Evolutionary conservation across 2,888 invertebrate species (phyloP), one percentile per base, ranked within the genome.

Genomic region (Eristalis intricaria): DNA sequence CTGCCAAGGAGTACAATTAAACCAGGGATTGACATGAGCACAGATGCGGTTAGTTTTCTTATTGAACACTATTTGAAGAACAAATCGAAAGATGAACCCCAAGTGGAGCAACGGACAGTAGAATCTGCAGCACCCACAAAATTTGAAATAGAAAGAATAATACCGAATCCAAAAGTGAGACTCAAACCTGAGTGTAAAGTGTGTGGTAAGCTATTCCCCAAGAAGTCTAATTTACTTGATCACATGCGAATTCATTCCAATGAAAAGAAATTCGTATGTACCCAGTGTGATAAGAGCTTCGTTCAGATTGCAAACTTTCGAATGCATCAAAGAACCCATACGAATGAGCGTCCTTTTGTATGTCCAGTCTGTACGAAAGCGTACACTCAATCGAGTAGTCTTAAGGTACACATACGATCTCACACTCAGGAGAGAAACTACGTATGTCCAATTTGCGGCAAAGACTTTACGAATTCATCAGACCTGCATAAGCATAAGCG

Each of bases 361-460:
- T 90, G 90, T 64, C 29, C 76, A 0, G 26, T 89, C 0, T 90
- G 90, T 56, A 4, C 23, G 0, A 90, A 90, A 77, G 58, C 88
- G 0, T 90, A 89, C 66, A 89, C 74, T 74, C 90, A 90, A 75
- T 89, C 89, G 7, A 84, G 89, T 70, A 84, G 89, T 1, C 79
- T 90, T 10, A 90, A 89, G 65, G 86, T 89, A 4, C 90, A 90
- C 66, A 87, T 90, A 4, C 81, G 90, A 1, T 85, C 89, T 0
- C 90, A 90, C 60, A 90, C 90, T 0, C 86, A 90, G 26, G 90
- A 90, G 75, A 84, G 88, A 15, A 89, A 89, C 76, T 90, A 90
- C 58, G n/a, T 70, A 1, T 90, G 90, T 61, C 35, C 65, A 1
- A 61, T 82, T 1, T 90, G 90, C 56, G 23, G 63, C 0, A 90